phyloP scores from a whole-genome alignment of 2,797 vertebrate species.

The Okamejei kenojei region DNA sequence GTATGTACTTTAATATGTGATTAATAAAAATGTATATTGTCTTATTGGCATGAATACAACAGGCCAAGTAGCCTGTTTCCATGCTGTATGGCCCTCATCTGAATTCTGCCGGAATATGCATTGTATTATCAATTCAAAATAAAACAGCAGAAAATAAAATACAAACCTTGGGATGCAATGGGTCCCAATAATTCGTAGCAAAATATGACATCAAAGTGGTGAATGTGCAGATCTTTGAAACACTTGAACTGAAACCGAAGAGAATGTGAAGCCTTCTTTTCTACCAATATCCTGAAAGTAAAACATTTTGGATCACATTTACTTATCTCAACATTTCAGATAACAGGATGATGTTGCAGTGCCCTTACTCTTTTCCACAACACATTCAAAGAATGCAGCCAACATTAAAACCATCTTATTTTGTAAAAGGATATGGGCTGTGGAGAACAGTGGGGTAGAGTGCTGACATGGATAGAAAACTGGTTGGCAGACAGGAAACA shows the following conservation, averaged over 20 bases:
- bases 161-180: constrained; percentile 40
- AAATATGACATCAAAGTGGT: constrained; percentile 44
- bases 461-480: too few species aligned
- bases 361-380: neutral
- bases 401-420: neutral
- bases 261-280: constrained; percentile 41
- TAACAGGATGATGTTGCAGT: neutral
- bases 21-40: too few species aligned
- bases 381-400: neutral
- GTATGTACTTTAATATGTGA: neutral
- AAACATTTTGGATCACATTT: constrained; percentile 6
- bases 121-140: neutral
- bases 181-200: constrained; percentile 40
- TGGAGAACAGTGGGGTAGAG: neutral
- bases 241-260: constrained; percentile 44
- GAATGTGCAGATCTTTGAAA: constrained; percentile 39
- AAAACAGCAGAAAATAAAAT: neutral
- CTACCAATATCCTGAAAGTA: constrained; percentile 41
- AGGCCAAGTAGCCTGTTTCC: too few species aligned
- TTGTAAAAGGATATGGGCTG: neutral
- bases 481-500: too few species aligned
- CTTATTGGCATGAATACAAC: too few species aligned
- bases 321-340: neutral
- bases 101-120: neutral
- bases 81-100: neutral